Base-by-base conservation (phyloP, 2,888 invertebrate genomes). In the Drosophila neutralis region DNA sequence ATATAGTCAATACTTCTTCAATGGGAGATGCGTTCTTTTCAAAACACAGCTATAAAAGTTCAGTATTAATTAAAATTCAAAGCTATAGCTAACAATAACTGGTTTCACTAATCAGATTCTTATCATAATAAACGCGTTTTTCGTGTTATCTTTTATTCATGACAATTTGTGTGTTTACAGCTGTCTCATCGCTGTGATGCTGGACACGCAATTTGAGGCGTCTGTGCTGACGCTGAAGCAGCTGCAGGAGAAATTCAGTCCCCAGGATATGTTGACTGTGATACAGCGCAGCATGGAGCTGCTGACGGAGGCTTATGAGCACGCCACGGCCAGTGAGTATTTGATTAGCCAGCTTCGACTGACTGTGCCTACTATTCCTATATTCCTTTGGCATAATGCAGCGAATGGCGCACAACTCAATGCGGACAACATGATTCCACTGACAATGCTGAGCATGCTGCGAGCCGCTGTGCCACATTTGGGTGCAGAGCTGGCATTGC, bases 401-500 rank as follows among this genome's bases (percentile, higher is more conserved):
- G 93, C 87, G 56, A 90, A 84, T 59, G 67, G 91, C 65, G 83
- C 87, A 59, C 90, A 90, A 78, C 80, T 93, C 33, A 91, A 88
- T 64, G 93, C 92, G 27, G 93, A 93, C 58, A 90, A 90, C 60
- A 92, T 93, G 82, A 92, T 93, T 82, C 93, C 93, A n/a, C 83
- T 93, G 10, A 91, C 92, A 2, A 89, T 93, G 72, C 91, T 92
- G 73, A 71, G 92, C 60, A 90, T 93, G 76, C 73, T 93, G 61
- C 92, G 93, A 54, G 92, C 93, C 1, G 91, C 89, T 51, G 92
- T 93, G 49, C 93, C 93, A 38, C 93, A 93, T 79, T 86, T 93
- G 54, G 93, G 93, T 8, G 93, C 93, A 5, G 93, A 93, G 75
- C 69, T 93, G 67, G 92, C 93, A n/a, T 73, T 93, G 31, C 81